Conservation (phyloP, 2,888 invertebrate species). For the Erpobdella octoculata region DNA sequence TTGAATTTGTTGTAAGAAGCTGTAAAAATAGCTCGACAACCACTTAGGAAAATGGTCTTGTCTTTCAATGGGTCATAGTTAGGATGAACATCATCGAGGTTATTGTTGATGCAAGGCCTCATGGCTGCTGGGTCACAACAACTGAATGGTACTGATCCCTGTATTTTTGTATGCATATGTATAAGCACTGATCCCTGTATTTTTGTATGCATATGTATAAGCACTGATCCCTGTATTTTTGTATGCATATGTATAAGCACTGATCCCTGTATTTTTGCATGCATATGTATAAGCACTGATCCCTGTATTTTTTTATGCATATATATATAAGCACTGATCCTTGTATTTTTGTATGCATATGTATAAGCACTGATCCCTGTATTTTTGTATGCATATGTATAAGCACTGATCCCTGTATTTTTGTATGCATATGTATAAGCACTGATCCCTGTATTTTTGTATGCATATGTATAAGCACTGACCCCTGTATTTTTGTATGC, state of each 20-base stretch:
- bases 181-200: neutral
- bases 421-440: too few species aligned
- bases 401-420: too few species aligned
- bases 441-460: too few species aligned
- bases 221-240: neutral
- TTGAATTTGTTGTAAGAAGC: neutral
- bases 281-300: neutral
- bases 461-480: too few species aligned
- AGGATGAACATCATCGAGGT: neutral
- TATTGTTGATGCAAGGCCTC: slow-evolving; percentile 24
- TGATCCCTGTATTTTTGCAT: neutral
- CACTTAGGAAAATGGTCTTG: slow-evolving; percentile 2
- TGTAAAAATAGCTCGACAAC: neutral
- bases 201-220: neutral
- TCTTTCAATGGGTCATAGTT: neutral
- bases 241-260: neutral
- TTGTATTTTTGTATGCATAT: too few species aligned
- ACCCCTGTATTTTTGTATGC: too few species aligned
- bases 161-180: neutral
- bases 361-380: too few species aligned
- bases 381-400: too few species aligned
- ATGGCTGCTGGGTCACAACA: slow-evolving; percentile 27
- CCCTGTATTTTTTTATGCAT: neutral
- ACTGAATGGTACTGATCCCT: slow-evolving; percentile 25
- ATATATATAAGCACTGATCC: too few species aligned